Conservation (phyloP, 2,888 invertebrate species). For the Dryococelus australis region DNA sequence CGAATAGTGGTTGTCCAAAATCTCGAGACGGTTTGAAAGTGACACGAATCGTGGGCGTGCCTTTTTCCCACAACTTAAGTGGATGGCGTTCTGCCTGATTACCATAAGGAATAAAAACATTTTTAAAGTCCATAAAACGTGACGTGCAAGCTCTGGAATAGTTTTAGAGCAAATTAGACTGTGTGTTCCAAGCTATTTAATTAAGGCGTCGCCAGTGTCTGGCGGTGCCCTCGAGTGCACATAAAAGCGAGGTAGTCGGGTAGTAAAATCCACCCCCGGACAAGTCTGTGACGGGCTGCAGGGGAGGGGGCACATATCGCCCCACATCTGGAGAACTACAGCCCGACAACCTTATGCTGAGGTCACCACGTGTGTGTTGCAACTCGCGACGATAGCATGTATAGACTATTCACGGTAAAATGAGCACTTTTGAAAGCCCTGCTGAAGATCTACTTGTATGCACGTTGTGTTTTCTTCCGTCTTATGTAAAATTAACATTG, state of each 20-base stretch:
- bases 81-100: neutral
- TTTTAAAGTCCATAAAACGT: neutral
- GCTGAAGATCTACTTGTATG: no score
- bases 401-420: no score
- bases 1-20: neutral
- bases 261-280: neutral
- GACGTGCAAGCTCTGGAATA: neutral
- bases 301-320: neutral
- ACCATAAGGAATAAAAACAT: neutral
- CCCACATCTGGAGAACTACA: neutral
- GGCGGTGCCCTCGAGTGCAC: neutral
- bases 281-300: neutral
- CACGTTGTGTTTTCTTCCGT: no score
- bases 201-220: neutral
- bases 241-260: constrained; percentile 12
- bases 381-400: neutral
- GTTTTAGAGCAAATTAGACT: neutral
- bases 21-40: neutral
- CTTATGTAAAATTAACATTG: no score
- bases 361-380: neutral
- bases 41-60: neutral
- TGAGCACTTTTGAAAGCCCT: no score
- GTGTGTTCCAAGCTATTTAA: neutral
- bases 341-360: neutral
- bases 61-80: neutral